These are phyloP conservation scores for Aeoliscus strigatus DNA, from an alignment of 2,797 vertebrate species.

Conservation along the genomic window DNA sequence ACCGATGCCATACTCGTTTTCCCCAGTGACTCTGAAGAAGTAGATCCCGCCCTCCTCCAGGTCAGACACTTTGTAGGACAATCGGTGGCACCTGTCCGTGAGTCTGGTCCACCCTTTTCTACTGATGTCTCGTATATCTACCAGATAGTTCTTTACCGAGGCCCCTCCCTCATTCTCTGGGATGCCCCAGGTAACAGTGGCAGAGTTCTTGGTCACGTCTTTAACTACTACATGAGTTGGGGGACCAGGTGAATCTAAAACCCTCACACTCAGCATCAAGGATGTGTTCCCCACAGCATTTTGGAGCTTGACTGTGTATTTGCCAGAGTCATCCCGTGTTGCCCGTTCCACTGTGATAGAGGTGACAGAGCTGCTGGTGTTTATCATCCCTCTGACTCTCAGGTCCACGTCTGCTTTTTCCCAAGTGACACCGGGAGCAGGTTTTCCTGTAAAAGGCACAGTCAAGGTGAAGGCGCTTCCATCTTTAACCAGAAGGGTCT, in stretches of 20 bases:
- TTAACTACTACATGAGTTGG: constrained; percentile 79
- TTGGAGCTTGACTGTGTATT: constrained; percentile 92
- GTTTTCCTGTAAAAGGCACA: constrained; percentile 93
- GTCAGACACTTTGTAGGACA: constrained; percentile 87
- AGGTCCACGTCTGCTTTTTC: constrained; percentile 92
- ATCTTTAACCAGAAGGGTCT: constrained; percentile 93
- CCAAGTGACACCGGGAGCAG: constrained; percentile 89
- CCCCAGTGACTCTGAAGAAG: constrained; percentile 93
- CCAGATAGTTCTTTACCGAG: constrained; percentile 92
- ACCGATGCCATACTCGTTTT: constrained; percentile 94
- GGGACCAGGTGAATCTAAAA: constrained; percentile 94
- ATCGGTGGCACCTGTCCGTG: constrained; percentile 87
- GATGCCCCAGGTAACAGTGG: constrained; percentile 89
- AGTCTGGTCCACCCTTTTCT: constrained; percentile 96
- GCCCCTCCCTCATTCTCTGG: constrained; percentile 97
- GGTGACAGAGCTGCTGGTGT: constrained; percentile 85
- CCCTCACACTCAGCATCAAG: constrained; percentile 89
- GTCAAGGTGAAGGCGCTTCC: constrained; percentile 93
- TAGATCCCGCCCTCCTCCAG: constrained; percentile 91
- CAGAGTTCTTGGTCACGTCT: constrained; percentile 89
- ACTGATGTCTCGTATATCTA: constrained; percentile 95
- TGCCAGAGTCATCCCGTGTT: constrained; percentile 92
- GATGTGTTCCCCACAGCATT: constrained; percentile 84
- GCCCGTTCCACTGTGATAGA: constrained; percentile 94
- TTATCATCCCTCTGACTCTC: constrained; percentile 87